Conservation (phyloP, 2,888 invertebrate species). For the Microctonus hyperodae region DNA sequence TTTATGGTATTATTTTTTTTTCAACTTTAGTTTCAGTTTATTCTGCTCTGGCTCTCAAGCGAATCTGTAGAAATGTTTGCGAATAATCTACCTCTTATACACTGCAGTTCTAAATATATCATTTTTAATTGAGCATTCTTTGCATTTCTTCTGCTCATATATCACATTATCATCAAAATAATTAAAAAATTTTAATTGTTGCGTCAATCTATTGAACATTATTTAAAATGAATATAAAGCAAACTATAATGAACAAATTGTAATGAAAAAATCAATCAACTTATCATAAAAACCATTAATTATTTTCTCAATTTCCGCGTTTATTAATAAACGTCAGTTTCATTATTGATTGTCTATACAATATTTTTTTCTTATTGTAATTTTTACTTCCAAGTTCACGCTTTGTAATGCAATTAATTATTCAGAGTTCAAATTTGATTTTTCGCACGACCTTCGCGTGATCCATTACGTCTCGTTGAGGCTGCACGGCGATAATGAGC, state of each 20-base stretch:
- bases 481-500: background rate
- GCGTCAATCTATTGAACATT: background rate
- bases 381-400: background rate
- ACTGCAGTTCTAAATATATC: background rate
- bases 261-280: background rate
- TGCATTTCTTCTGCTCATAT: background rate
- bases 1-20: background rate
- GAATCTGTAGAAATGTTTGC: background rate
- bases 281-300: background rate
- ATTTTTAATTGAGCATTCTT: background rate
- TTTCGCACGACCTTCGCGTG: background rate
- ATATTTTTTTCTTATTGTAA: background rate
- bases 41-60: background rate
- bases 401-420: background rate
- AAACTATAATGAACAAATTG: no score
- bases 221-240: background rate
- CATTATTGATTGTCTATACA: slow-evolving; percentile 1
- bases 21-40: background rate
- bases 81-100: background rate
- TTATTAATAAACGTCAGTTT: background rate
- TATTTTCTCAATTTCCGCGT: background rate
- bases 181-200: background rate
- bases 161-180: background rate
- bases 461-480: background rate
- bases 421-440: background rate